These are phyloP conservation scores for Drosophila dunni DNA, from an alignment of 1,140 invertebrate species.

Conservation along the genomic window DNA sequence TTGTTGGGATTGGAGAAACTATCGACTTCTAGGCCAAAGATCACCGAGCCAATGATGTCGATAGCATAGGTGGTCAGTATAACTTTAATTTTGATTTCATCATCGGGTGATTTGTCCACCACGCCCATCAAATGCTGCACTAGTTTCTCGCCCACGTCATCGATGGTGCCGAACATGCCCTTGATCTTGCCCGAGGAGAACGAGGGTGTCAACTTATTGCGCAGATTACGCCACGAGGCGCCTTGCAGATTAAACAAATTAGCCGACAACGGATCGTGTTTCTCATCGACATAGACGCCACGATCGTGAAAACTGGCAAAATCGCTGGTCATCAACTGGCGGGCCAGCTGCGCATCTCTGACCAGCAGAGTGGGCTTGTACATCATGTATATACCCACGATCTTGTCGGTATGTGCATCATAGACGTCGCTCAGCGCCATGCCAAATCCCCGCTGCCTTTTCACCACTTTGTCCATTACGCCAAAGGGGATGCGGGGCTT, in stretches of 20 bases:
- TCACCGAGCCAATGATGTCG: conserved; percentile 84
- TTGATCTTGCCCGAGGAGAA: conserved; percentile 87
- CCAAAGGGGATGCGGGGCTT: conserved; percentile 66
- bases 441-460: conserved; percentile 53
- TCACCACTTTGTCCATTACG: conserved; percentile 43
- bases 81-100: conserved; percentile 63
- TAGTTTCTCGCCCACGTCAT: conserved; percentile 83
- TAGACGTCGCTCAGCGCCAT: conserved; percentile 64
- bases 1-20: conserved; percentile 78
- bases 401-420: conserved; percentile 31
- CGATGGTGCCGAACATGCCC: conserved; percentile 85
- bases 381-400: conserved; percentile 75
- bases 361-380: conserved; percentile 80
- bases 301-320: conserved; percentile 84
- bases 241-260: conserved; percentile 85
- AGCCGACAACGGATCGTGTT: conserved; percentile 74
- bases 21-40: conserved; percentile 84
- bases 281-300: conserved; percentile 77
- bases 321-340: conserved; percentile 84
- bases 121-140: conserved; percentile 59
- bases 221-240: conserved; percentile 85
- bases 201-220: conserved; percentile 86
- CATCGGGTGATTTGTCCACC: conserved; percentile 29
- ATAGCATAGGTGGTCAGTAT: conserved; percentile 75
- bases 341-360: conserved; percentile 85